These are phyloP conservation scores for Meleagris gallopavo DNA, from an alignment of 2,113 vertebrate species.

Conservation along the genomic window DNA sequence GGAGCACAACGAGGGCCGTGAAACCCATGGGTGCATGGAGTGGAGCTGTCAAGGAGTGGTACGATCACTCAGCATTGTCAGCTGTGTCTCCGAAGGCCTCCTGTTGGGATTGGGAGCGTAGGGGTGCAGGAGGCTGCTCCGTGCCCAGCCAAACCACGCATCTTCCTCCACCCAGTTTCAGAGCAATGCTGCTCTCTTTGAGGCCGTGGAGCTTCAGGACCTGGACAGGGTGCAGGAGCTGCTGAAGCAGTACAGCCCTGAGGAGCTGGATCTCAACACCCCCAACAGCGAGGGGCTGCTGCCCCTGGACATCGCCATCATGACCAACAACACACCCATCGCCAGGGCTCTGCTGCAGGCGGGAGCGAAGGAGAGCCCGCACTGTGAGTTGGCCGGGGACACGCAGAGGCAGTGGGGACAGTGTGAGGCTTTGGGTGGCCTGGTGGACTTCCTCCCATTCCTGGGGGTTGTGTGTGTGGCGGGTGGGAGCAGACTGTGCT, in stretches of 20 bases:
- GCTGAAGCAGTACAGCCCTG: constrained; percentile 87
- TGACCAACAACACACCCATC: constrained; percentile 93
- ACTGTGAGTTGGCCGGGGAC: constrained; percentile 82
- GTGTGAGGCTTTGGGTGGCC: background rate
- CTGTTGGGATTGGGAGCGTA: background rate
- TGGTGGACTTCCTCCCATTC: background rate
- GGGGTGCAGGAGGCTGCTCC: background rate
- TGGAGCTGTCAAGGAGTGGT: background rate
- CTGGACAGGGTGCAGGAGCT: constrained; percentile 87
- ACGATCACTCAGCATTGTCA: background rate
- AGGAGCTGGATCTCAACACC: constrained; percentile 93
- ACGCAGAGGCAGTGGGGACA: background rate
- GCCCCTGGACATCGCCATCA: constrained; percentile 91
- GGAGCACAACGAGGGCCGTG: rapidly evolving
- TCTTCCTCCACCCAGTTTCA: constrained; percentile 80
- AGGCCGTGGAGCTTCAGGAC: constrained; percentile 92
- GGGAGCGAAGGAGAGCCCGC: constrained; percentile 90
- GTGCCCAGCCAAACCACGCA: rapidly evolving
- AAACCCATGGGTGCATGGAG: background rate
- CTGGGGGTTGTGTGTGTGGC: background rate
- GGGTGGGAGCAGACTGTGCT: background rate
- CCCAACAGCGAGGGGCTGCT: constrained; percentile 92
- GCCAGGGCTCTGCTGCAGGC: constrained; percentile 87
- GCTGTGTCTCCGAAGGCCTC: background rate
- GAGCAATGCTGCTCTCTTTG: constrained; percentile 88